These are phyloP conservation scores for Paratrypauchen microcephalus DNA, from an alignment of 2,797 vertebrate genomes.

Conservation along the genomic window DNA sequence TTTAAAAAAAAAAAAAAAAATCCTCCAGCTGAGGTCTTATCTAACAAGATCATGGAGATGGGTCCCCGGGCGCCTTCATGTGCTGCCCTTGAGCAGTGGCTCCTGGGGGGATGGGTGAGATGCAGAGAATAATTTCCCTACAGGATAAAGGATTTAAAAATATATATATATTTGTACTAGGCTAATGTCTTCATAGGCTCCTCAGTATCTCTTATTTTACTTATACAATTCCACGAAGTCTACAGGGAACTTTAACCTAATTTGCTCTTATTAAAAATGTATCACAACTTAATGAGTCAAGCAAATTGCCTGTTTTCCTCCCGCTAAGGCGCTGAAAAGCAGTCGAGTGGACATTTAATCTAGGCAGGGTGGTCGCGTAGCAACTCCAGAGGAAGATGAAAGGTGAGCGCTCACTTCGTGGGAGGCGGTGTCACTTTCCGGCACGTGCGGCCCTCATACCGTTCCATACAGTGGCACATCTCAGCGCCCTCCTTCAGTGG, in stretches of 20 bases:
- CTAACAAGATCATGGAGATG: too few species aligned
- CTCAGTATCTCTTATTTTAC: too few species aligned
- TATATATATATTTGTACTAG: too few species aligned
- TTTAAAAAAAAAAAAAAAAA: too few species aligned
- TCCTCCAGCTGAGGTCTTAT: too few species aligned
- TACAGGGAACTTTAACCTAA: neutral
- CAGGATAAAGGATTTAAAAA: too few species aligned
- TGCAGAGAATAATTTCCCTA: too few species aligned
- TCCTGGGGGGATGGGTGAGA: too few species aligned
- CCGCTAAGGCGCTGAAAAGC: conserved; percentile 36
- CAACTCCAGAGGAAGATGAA: conserved; percentile 47
- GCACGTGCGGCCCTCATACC: conserved; percentile 27
- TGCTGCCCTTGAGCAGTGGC: too few species aligned
- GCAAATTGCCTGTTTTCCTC: conserved; percentile 20
- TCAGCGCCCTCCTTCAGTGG: conserved; percentile 40
- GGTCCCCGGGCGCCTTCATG: too few species aligned
- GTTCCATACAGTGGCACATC: conserved; percentile 34
- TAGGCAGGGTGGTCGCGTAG: conserved; percentile 50
- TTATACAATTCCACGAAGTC: neutral
- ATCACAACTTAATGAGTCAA: conserved; percentile 20
- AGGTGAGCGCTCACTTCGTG: conserved; percentile 48
- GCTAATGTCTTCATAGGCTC: too few species aligned
- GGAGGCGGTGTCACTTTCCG: conserved; percentile 63
- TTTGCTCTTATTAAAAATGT: neutral
- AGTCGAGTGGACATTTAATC: conserved; percentile 52